These are phyloP conservation scores for Glomeris marginata DNA, from an alignment of 2,888 invertebrate genomes.

Conservation along the genomic window DNA sequence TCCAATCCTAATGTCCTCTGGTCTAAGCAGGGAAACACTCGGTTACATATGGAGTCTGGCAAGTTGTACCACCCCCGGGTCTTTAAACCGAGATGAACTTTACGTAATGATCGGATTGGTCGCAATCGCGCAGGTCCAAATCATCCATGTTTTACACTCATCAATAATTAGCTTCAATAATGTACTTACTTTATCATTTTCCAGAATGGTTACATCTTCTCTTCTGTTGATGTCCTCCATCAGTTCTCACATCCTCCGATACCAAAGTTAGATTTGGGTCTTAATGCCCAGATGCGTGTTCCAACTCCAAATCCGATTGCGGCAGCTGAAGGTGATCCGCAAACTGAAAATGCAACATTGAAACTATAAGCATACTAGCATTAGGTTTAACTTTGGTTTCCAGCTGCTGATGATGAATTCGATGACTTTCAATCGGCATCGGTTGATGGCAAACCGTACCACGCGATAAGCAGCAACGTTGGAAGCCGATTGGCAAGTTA, in stretches of 20 bases:
- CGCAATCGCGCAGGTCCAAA: slow-evolving; percentile 33
- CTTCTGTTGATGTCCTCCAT: slow-evolving; percentile 10
- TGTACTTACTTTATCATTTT: neutral
- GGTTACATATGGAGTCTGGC: slow-evolving; percentile 35
- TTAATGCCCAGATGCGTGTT: neutral
- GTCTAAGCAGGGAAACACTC: slow-evolving; percentile 30
- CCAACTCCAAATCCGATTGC: neutral
- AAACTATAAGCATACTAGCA: neutral
- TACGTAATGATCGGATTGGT: slow-evolving; percentile 34
- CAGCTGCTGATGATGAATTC: slow-evolving; percentile 5
- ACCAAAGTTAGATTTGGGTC: slow-evolving; percentile 6
- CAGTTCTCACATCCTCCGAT: slow-evolving; percentile 6
- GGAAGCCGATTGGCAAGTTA: slow-evolving; percentile 10
- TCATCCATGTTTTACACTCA: neutral
- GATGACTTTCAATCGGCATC: slow-evolving; percentile 8
- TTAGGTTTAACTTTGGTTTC: neutral
- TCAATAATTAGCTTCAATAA: neutral
- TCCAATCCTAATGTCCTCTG: slow-evolving; percentile 32
- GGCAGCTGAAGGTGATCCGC: too few relatives aligned
- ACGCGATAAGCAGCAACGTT: neutral
- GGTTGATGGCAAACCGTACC: neutral
- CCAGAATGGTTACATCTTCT: slow-evolving; percentile 11
- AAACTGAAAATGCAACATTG: too few relatives aligned
- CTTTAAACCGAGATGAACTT: slow-evolving; percentile 32
- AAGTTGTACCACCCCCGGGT: slow-evolving; percentile 32